phyloP scores from a whole-genome alignment of 2,888 invertebrate genomes.

The Phasia obesa region DNA sequence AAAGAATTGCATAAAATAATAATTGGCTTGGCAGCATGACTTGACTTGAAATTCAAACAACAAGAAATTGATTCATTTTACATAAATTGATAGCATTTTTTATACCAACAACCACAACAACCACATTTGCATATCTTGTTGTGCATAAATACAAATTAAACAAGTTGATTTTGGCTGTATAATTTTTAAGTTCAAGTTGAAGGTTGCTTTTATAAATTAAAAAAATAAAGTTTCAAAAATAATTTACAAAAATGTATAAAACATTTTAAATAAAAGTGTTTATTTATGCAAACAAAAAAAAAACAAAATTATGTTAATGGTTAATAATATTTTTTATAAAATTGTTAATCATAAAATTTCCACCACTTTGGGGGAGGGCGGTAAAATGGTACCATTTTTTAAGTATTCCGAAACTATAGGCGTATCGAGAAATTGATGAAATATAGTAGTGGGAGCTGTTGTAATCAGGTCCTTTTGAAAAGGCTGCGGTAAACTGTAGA shows the following conservation, averaged over 20 bases:
- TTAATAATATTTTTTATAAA: not conserved
- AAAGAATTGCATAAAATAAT: too few species aligned
- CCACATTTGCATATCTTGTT: too few species aligned
- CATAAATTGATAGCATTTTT: too few species aligned
- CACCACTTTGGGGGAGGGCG: conserved; percentile 45
- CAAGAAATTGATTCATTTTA: too few species aligned
- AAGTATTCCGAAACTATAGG: conserved; percentile 70
- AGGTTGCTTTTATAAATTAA: too few species aligned
- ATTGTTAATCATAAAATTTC: conserved; percentile 54
- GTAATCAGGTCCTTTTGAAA: conserved; percentile 37
- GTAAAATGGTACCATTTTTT: conserved; percentile 49
- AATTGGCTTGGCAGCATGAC: too few species aligned
- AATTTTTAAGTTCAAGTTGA: too few species aligned
- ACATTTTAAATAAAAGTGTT: not conserved
- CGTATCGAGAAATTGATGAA: conserved; percentile 78
- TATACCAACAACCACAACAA: too few species aligned
- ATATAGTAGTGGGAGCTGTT: conserved; percentile 70
- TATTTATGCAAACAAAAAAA: not conserved
- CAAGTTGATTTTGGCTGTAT: too few species aligned
- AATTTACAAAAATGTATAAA: not conserved
- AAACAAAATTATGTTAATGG: not conserved
- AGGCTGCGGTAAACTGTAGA: conserved; percentile 70
- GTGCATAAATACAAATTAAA: too few species aligned
- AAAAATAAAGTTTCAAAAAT: not conserved
- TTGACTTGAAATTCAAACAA: too few species aligned